Conservation (phyloP, 2,113 vertebrate genomes). For the Eudyptes chrysolophus region DNA sequence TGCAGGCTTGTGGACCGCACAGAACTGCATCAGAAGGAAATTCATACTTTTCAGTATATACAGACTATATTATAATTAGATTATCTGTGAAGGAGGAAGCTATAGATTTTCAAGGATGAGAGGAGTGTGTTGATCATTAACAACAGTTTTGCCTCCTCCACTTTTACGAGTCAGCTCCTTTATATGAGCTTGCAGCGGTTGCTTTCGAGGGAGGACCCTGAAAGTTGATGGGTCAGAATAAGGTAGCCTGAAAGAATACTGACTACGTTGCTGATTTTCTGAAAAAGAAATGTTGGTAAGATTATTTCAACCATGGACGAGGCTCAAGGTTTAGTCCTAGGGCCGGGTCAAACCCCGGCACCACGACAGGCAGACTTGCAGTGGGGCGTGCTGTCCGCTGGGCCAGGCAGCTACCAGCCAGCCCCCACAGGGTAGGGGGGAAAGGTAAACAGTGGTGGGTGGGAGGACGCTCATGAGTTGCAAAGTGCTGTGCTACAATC, state of each 20-base stretch:
- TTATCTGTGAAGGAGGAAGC: neutral
- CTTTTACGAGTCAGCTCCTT: slow-evolving; percentile 73
- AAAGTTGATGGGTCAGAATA: slow-evolving; percentile 90
- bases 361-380: no score
- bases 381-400: neutral
- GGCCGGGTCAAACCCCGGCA: neutral
- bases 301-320: slow-evolving; percentile 73
- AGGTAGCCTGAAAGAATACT: slow-evolving; percentile 86
- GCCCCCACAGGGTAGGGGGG: no score
- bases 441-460: neutral
- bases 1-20: neutral
- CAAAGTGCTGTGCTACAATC: neutral
- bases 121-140: neutral
- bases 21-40: neutral
- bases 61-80: neutral
- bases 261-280: slow-evolving; percentile 89
- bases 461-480: neutral
- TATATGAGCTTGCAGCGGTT: slow-evolving; percentile 85
- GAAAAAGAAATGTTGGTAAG: slow-evolving; percentile 84
- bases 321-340: neutral
- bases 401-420: neutral
- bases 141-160: neutral
- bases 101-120: neutral
- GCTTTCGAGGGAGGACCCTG: slow-evolving; percentile 84
- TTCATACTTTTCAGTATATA: neutral